These are phyloP conservation scores for Dunckerocampus dactyliophorus DNA, from an alignment of 2,113 vertebrate genomes.

Conservation along the genomic window DNA sequence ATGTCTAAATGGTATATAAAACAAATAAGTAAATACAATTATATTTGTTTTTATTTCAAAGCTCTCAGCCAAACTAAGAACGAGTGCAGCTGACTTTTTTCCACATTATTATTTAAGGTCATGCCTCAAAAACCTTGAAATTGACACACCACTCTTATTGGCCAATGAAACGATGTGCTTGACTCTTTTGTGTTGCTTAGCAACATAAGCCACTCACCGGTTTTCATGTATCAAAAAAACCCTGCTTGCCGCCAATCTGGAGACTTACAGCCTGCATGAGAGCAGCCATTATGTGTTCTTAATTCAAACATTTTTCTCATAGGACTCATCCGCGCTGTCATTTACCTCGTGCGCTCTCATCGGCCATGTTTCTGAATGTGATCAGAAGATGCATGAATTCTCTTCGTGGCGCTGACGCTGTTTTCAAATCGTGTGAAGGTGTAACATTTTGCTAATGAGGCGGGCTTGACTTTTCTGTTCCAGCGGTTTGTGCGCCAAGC, in stretches of 20 bases:
- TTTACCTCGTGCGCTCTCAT: conserved; percentile 4
- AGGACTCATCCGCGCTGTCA: conserved; percentile 3
- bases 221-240: conserved; percentile 61
- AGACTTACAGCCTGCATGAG: conserved; percentile 55
- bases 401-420: neutral
- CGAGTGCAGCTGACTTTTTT: neutral
- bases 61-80: too few relatives aligned
- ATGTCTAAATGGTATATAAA: too few relatives aligned
- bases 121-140: conserved; percentile 59
- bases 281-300: conserved; percentile 42
- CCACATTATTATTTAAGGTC: conserved; percentile 34
- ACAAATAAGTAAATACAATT: too few relatives aligned
- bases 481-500: neutral
- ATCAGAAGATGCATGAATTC: neutral
- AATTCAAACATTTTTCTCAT: conserved; percentile 47
- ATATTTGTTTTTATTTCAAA: too few relatives aligned
- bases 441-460: neutral
- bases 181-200: conserved; percentile 70
- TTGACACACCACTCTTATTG: conserved; percentile 55
- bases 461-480: conserved; percentile 11
- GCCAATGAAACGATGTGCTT: conserved; percentile 58
- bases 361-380: neutral
- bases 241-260: conserved; percentile 56
- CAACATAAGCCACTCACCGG: conserved; percentile 59
- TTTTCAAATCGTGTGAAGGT: conserved; percentile 1